A percentile compares a stretch with the other conserved stretches of the same genome.
These are phyloP conservation scores for Hymenopus coronatus DNA, from an alignment of 2,888 invertebrate species.

Conservation along the genomic window DNA sequence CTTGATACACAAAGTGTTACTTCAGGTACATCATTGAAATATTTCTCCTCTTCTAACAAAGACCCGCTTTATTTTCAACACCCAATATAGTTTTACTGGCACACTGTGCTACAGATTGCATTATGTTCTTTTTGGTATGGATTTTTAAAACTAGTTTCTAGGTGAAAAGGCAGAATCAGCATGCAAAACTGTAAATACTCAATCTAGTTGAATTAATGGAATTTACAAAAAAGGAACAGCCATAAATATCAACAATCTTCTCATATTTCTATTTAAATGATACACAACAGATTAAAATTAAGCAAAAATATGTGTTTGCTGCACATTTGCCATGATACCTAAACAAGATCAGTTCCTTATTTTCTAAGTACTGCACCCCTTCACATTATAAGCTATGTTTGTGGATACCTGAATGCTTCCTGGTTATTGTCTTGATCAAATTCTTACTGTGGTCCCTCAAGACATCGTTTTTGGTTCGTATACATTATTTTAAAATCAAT, in stretches of 20 bases:
- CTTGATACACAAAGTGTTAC: not conserved
- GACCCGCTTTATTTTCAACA: conserved; percentile 5
- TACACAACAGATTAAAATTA: not conserved
- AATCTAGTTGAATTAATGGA: not conserved
- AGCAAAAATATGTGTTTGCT: not conserved
- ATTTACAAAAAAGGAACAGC: not conserved
- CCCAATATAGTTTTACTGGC: not conserved
- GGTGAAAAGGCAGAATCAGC: not conserved
- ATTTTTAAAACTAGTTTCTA: not conserved
- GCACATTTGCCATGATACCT: not conserved
- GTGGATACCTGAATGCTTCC: not conserved
- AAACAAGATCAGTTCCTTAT: not conserved
- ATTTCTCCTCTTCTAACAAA: conserved; percentile 5
- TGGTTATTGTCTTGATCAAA: conserved; percentile 4
- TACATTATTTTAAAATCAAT: not conserved
- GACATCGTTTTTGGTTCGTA: not conserved
- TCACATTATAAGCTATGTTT: not conserved
- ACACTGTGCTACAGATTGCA: not conserved
- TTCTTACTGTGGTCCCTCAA: not conserved
- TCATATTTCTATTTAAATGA: not conserved
- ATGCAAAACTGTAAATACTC: not conserved
- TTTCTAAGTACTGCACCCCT: not conserved
- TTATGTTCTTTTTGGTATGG: not conserved
- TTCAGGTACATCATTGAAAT: conserved; percentile 9
- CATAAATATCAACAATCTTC: not conserved